Evolutionary conservation across 2,888 invertebrate species (phyloP).

Genomic region (Dasypolia templi): DNA sequence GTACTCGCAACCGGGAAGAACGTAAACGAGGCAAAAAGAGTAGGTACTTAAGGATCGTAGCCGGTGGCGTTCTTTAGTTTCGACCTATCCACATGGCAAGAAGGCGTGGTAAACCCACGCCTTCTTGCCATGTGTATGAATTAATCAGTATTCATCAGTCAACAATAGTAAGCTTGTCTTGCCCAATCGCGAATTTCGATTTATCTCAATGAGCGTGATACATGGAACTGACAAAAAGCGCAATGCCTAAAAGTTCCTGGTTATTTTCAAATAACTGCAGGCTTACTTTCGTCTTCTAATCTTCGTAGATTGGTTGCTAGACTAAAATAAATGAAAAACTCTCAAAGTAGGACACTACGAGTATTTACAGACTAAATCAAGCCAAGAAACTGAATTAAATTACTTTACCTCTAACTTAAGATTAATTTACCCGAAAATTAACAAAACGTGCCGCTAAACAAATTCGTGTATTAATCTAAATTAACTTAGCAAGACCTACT

Average conservation of each 20-base stretch:
- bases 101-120: no score
- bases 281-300: neutral
- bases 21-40: no score
- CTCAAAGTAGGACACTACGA: constrained; percentile 19
- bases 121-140: no score
- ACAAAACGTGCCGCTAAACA: constrained; percentile 43
- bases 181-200: neutral
- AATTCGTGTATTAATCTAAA: constrained; percentile 53
- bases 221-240: neutral
- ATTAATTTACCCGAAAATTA: constrained; percentile 46
- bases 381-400: constrained; percentile 40
- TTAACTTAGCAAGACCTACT: constrained; percentile 30
- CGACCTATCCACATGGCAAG: no score
- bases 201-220: neutral
- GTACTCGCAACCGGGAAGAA: no score
- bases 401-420: constrained; percentile 39
- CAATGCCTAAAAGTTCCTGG: neutral
- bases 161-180: neutral
- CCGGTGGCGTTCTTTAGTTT: no score
- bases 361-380: constrained; percentile 35
- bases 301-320: neutral
- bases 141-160: neutral
- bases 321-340: constrained; percentile 1
- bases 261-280: neutral
- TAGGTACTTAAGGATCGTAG: no score